These are phyloP conservation scores for Pelobates fuscus DNA, from an alignment of 2,113 vertebrate species.

Conservation along the genomic window DNA sequence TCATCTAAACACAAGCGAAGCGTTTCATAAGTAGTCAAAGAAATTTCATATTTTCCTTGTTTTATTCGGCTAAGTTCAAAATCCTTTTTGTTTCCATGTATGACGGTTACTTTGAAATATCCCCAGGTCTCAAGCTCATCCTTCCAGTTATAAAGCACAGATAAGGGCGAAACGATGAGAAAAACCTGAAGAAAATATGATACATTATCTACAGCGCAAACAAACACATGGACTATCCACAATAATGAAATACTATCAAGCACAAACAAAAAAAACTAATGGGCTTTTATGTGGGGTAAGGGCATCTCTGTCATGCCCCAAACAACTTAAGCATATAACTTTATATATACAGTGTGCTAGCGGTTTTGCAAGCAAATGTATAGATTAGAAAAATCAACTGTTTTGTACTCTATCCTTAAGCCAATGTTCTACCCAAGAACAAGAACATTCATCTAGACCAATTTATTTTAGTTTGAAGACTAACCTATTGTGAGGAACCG, in stretches of 20 bases:
- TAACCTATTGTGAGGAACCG: no score
- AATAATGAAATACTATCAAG: neutral
- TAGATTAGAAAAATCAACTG: no score
- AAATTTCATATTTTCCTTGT: constrained; percentile 85
- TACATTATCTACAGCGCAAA: neutral
- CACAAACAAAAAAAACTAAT: no score
- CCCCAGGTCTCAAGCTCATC: constrained; percentile 96
- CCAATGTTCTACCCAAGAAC: no score
- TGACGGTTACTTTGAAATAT: constrained; percentile 81
- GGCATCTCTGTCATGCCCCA: no score
- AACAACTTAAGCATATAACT: no score
- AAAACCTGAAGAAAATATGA: constrained; percentile 73
- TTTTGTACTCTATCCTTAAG: no score
- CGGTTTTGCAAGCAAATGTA: no score
- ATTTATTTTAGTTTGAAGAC: no score
- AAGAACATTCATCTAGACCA: no score
- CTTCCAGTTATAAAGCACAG: constrained; percentile 95
- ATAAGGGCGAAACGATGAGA: constrained; percentile 91
- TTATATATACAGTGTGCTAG: no score
- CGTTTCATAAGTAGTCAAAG: constrained; percentile 89
- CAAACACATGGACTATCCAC: neutral
- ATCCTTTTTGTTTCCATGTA: constrained; percentile 88
- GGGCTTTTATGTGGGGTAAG: no score
- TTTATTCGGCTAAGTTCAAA: constrained; percentile 80
- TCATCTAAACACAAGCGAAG: constrained; percentile 85